Percentiles rank a stretch among this genome's conserved stretches.
Conservation (phyloP, 2,797 vertebrate species). For the Mionectes olivaceus region DNA sequence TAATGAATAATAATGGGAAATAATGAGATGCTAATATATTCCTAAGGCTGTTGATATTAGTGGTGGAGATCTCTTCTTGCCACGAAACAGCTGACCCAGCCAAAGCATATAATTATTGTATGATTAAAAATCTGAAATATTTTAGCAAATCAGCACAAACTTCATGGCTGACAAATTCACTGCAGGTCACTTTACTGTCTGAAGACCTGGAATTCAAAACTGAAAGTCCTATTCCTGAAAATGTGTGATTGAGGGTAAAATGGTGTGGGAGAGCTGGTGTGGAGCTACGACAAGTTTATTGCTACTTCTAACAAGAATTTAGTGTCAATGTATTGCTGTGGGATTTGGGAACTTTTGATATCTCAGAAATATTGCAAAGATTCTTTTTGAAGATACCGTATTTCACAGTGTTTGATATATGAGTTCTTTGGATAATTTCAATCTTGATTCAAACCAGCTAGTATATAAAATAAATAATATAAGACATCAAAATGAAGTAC, state of each 20-base stretch:
- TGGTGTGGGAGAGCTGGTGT: fast-evolving
- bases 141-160: neutral
- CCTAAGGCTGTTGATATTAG: neutral
- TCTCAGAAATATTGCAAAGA: neutral
- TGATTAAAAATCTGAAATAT: neutral
- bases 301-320: neutral
- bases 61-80: neutral
- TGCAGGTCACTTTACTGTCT: neutral
- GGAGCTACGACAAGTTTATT: neutral
- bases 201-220: neutral
- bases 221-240: neutral
- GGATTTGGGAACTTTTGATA: neutral
- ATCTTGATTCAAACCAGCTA: neutral
- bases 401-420: neutral
- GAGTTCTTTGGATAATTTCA: neutral
- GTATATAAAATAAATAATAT: neutral
- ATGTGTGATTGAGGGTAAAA: neutral
- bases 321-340: neutral
- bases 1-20: neutral
- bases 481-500: neutral
- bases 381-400: neutral
- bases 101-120: neutral
- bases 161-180: neutral
- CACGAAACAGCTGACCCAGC: neutral
- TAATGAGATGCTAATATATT: neutral